These are phyloP conservation scores for Semaprochilodus insignis DNA, from an alignment of 2,797 vertebrate species.

Conservation along the genomic window DNA sequence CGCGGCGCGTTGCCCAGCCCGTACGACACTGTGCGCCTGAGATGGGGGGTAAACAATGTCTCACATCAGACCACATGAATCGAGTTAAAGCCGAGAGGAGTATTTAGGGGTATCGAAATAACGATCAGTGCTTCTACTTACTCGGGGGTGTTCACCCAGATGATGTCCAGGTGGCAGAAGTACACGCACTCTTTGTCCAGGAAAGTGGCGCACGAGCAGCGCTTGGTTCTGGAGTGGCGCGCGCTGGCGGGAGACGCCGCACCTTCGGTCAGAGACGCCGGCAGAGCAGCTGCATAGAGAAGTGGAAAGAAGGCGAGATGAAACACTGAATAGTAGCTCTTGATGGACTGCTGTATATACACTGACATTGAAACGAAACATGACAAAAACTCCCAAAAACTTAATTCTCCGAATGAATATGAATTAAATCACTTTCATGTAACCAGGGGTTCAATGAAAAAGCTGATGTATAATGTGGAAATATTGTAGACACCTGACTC, in stretches of 20 bases:
- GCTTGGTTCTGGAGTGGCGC: constrained; percentile 82
- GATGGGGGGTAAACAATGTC: background rate
- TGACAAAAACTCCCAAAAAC: background rate
- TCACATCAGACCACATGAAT: background rate
- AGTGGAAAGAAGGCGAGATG: background rate
- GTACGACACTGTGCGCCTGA: constrained; percentile 91
- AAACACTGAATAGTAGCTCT: background rate
- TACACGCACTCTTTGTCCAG: constrained; percentile 97
- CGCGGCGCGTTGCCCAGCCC: constrained; percentile 89
- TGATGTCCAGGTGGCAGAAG: constrained; percentile 98
- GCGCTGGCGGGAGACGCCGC: constrained; percentile 56
- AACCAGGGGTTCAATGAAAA: too few species aligned
- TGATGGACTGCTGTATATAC: background rate
- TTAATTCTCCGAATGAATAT: too few species aligned
- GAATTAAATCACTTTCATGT: too few species aligned
- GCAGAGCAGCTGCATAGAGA: constrained; percentile 48
- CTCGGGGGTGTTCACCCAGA: constrained; percentile 99
- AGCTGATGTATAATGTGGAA: too few species aligned
- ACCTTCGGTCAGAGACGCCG: constrained; percentile 56
- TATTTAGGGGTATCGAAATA: background rate
- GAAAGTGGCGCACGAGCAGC: constrained; percentile 92
- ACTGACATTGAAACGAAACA: background rate
- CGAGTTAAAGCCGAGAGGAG: background rate
- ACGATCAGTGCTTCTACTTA: constrained; percentile 70
- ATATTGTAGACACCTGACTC: too few species aligned